Evolutionary conservation across 2,797 vertebrate genomes (phyloP).

Genomic region (Cyprinodon diabolis): DNA sequence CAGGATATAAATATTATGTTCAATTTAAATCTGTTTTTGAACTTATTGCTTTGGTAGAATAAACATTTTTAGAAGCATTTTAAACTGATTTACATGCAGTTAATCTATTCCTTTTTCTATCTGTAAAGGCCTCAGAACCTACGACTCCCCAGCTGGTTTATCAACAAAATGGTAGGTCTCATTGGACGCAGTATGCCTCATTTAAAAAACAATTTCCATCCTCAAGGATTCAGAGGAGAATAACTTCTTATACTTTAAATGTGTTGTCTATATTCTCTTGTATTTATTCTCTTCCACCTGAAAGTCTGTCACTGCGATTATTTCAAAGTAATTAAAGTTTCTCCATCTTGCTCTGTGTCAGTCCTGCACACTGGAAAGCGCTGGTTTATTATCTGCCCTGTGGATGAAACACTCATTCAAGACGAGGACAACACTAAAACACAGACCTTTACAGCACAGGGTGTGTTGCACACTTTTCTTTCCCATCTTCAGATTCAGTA

Average conservation of each 20-base stretch:
- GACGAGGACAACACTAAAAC: conserved; percentile 78
- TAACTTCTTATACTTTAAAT: background rate
- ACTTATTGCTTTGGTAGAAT: conserved; percentile 23
- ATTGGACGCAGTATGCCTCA: background rate
- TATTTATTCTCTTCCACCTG: background rate
- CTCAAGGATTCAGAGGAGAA: background rate
- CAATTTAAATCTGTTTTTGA: conserved; percentile 42
- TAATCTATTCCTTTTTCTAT: conserved; percentile 10
- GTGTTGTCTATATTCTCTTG: background rate
- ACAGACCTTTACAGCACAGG: conserved; percentile 70
- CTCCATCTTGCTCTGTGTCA: conserved; percentile 65
- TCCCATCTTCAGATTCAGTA: background rate
- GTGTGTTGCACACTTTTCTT: conserved; percentile 41
- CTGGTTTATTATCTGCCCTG: conserved; percentile 98
- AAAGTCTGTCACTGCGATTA: background rate
- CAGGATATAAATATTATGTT: conserved; percentile 41
- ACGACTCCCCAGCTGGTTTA: conserved; percentile 87
- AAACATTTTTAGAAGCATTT: conserved; percentile 17
- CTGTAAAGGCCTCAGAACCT: conserved; percentile 76
- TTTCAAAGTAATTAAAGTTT: conserved; percentile 19
- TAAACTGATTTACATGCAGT: conserved; percentile 1
- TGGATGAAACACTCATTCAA: conserved; percentile 86
- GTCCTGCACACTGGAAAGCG: conserved; percentile 97
- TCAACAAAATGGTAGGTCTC: conserved; percentile 91
- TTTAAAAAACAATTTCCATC: no score